Evolutionary conservation across 2,113 vertebrate genomes (phyloP).

Genomic region (Tichodroma muraria): DNA sequence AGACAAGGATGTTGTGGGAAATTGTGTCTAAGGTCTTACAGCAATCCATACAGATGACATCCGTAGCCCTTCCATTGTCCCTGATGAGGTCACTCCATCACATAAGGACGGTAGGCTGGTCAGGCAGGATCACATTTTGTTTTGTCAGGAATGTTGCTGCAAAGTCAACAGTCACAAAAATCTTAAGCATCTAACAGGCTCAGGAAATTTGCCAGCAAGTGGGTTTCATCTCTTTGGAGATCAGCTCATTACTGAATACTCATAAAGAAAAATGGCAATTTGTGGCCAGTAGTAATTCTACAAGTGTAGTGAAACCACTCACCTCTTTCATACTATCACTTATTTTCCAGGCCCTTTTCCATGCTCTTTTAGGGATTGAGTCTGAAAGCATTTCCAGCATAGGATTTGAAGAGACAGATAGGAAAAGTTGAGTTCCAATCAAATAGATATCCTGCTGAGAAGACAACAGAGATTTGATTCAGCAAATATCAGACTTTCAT

Average conservation of each 20-base stretch:
- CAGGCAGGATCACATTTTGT: neutral
- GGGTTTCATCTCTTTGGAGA: neutral
- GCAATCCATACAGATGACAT: neutral
- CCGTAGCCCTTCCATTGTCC: too few species aligned
- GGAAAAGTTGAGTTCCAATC: neutral
- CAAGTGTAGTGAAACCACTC: neutral
- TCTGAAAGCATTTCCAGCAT: neutral
- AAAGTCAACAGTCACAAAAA: neutral
- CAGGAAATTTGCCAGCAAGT: neutral
- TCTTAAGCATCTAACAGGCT: neutral
- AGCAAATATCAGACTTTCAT: neutral
- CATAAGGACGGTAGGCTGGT: neutral
- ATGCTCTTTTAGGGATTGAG: neutral
- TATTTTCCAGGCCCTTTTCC: neutral
- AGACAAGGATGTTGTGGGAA: neutral
- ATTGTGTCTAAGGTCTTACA: neutral
- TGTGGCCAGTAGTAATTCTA: neutral
- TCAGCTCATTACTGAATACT: neutral
- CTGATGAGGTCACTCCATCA: rapidly evolving
- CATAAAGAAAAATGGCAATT: neutral
- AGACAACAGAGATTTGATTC: neutral
- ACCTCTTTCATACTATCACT: neutral
- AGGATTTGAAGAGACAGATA: neutral
- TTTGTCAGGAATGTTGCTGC: neutral
- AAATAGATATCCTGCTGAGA: neutral